Evolutionary conservation across 2,888 invertebrate genomes (phyloP).

Genomic region (Plagodis dolabraria): DNA sequence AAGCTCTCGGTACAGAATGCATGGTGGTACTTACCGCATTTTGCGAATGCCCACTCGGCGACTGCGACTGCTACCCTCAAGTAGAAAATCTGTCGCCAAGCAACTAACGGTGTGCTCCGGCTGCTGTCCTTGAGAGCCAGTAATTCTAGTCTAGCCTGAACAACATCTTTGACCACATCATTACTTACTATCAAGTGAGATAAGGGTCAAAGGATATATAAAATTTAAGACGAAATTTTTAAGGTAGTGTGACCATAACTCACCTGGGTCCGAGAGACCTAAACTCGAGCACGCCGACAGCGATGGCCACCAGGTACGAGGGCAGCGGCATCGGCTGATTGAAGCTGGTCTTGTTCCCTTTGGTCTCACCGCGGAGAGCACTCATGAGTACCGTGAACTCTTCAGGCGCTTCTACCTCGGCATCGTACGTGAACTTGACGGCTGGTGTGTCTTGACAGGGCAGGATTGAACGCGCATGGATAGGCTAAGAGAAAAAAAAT

Average conservation of each 20-base stretch:
- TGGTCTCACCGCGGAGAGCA: constrained; percentile 86
- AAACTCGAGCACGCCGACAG: constrained; percentile 92
- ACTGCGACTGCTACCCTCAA: too few species aligned
- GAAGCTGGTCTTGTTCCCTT: constrained; percentile 84
- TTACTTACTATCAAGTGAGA: too few species aligned
- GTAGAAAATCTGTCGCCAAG: too few species aligned
- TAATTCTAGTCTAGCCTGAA: too few species aligned
- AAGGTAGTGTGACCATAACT: constrained; percentile 14
- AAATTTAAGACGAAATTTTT: too few species aligned
- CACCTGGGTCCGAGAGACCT: constrained; percentile 89
- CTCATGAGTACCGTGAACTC: constrained; percentile 95
- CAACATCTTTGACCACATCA: too few species aligned
- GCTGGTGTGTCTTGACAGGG: constrained; percentile 97
- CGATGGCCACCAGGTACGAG: constrained; percentile 95
- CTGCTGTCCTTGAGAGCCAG: too few species aligned
- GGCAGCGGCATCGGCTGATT: constrained; percentile 93
- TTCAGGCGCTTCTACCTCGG: constrained; percentile 88
- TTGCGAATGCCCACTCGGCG: too few species aligned
- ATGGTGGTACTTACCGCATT: too few species aligned
- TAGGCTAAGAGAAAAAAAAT: constrained; percentile 85
- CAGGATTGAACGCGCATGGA: constrained; percentile 94
- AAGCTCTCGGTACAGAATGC: too few species aligned
- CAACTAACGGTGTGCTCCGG: too few species aligned
- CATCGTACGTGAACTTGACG: constrained; percentile 94
- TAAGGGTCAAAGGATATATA: too few species aligned